These are phyloP conservation scores for Rugalucina vietnamica DNA, from an alignment of 2,888 invertebrate genomes.

Conservation along the genomic window DNA sequence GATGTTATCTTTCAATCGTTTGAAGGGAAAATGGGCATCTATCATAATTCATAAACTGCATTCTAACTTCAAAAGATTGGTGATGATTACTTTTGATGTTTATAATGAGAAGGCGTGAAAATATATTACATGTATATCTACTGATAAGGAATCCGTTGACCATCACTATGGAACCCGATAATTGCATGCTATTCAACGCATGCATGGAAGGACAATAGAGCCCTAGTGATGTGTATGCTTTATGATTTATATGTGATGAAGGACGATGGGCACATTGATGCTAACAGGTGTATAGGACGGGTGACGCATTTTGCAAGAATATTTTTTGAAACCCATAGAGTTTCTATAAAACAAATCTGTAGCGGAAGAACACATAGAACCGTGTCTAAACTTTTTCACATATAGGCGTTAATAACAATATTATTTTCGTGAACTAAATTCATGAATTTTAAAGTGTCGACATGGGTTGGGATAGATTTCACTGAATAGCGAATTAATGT, in stretches of 20 bases:
- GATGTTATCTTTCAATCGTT: neutral
- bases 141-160: neutral
- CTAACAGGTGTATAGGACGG: too few species aligned
- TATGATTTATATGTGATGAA: neutral
- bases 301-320: too few species aligned
- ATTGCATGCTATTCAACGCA: neutral
- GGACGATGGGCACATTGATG: too few species aligned
- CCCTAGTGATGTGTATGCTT: neutral
- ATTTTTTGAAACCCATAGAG: too few species aligned
- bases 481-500: constrained; percentile 10
- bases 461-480: neutral
- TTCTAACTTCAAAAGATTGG: neutral
- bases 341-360: too few species aligned
- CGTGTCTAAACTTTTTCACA: too few species aligned
- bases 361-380: too few species aligned
- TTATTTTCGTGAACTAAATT: neutral
- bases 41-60: constrained; percentile 2
- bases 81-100: constrained; percentile 8
- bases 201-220: neutral
- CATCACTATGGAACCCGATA: neutral
- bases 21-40: neutral
- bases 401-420: too few species aligned
- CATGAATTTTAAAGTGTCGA: constrained; percentile 5
- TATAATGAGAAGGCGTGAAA: constrained; percentile 11
- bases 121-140: neutral